Conservation (phyloP, 2,113 vertebrate genomes). For the Alligator mississippiensis region DNA sequence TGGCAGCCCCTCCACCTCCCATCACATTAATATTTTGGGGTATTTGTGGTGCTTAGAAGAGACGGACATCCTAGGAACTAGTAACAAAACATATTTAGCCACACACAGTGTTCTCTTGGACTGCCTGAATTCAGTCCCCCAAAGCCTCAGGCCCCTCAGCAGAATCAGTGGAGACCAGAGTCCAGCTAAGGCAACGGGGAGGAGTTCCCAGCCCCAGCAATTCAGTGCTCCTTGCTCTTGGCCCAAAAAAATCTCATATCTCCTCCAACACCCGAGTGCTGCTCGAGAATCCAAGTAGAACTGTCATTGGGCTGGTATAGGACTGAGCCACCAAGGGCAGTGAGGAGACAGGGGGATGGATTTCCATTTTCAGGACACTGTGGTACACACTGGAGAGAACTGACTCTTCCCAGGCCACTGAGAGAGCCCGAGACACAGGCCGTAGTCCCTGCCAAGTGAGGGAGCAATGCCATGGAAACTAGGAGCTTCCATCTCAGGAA, state of each 20-base stretch:
- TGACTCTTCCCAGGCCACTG: not conserved
- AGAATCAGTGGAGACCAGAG: no score
- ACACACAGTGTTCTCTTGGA: not conserved
- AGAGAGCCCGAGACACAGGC: not conserved
- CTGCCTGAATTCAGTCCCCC: not conserved
- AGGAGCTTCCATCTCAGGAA: not conserved
- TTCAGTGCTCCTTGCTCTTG: not conserved
- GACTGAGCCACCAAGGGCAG: not conserved
- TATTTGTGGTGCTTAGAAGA: not conserved
- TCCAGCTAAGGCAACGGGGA: no score
- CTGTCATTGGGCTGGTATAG: not conserved
- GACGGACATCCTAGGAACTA: not conserved
- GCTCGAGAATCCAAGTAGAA: not conserved
- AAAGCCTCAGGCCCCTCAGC: not conserved
- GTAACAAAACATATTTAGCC: not conserved
- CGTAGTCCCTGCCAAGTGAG: not conserved
- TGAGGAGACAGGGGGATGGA: not conserved
- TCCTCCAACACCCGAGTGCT: not conserved
- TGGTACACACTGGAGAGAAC: no score
- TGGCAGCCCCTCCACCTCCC: no score
- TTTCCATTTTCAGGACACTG: no score
- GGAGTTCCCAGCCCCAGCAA: not conserved
- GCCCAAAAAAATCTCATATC: not conserved
- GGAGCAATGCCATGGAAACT: no score
- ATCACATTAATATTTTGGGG: not conserved